phyloP scores from a whole-genome alignment of 2,113 vertebrate genomes.

The Opisthocomus hoazin region DNA sequence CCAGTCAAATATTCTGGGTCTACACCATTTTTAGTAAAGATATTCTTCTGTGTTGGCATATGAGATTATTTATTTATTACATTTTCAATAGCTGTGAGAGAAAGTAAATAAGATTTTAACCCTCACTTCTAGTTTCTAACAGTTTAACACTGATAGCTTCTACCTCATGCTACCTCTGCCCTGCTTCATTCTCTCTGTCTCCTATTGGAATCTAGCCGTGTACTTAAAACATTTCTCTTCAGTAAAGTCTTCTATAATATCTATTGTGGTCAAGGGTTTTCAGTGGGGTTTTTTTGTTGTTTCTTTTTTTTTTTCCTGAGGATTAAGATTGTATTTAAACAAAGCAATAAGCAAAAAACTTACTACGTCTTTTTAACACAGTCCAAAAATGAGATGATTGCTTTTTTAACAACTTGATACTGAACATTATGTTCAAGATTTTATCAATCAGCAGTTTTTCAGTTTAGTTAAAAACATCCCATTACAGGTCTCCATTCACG shows the following conservation, averaged over 20 bases:
- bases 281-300: not conserved
- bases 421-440: not conserved
- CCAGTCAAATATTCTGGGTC: not conserved
- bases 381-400: not conserved
- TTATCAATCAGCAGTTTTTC: not conserved
- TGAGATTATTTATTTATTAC: not conserved
- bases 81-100: not conserved
- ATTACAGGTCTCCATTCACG: not conserved
- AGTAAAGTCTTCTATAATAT: not conserved
- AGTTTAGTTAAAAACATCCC: not conserved
- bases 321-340: not conserved
- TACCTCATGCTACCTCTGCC: not conserved
- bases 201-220: not conserved
- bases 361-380: not conserved
- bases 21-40: not conserved
- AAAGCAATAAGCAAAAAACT: not conserved
- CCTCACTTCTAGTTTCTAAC: not conserved
- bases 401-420: not conserved
- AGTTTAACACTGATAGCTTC: not conserved
- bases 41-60: not conserved
- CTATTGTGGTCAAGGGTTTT: not conserved
- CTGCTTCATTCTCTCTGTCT: not conserved
- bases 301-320: not conserved
- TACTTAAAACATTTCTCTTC: not conserved
- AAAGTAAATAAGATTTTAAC: not conserved